Evolutionary conservation across 2,797 vertebrate genomes (phyloP).

Genomic region (Petrocephalus schoutedeni): DNA sequence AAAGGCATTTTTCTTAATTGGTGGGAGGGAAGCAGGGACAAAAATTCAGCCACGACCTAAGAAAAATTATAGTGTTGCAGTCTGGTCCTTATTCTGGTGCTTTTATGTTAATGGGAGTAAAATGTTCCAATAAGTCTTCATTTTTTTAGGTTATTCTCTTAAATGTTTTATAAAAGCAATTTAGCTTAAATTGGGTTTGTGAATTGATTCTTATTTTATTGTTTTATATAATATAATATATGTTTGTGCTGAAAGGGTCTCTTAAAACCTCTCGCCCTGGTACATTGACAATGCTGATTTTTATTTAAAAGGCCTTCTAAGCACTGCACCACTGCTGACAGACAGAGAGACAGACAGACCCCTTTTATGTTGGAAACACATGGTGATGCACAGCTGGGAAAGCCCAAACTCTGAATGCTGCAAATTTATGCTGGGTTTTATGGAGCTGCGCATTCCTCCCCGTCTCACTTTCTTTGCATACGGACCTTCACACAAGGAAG

Average conservation of each 20-base stretch:
- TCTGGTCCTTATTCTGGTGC: background rate
- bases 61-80: background rate
- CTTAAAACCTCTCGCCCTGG: background rate
- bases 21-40: background rate
- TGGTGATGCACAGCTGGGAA: background rate
- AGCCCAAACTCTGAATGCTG: background rate
- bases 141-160: background rate
- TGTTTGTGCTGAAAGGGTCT: background rate
- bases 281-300: background rate
- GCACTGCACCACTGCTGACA: background rate
- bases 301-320: background rate
- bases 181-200: background rate
- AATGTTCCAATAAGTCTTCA: background rate
- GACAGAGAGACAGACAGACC: background rate
- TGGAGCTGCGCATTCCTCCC: background rate
- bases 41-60: background rate
- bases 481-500: background rate
- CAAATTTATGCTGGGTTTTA: background rate
- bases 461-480: background rate
- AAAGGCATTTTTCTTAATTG: background rate
- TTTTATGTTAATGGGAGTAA: background rate
- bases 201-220: background rate
- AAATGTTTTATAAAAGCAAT: background rate
- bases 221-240: background rate
- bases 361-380: background rate